Conservation (phyloP, 2,888 invertebrate species). For the Coenonympha arcania region DNA sequence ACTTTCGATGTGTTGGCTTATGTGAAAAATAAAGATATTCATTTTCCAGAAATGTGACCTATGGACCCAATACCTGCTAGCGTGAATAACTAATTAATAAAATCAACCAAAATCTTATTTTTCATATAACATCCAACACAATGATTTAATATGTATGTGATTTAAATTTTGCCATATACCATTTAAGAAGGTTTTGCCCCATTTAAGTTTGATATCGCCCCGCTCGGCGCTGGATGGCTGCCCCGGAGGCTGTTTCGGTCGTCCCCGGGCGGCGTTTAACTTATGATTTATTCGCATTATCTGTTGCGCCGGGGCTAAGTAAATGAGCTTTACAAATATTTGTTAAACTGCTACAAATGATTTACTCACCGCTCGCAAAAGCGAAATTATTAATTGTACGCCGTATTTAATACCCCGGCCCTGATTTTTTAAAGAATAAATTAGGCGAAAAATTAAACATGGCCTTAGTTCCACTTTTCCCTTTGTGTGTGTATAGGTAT, state of each 20-base stretch:
- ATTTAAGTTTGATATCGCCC: neutral
- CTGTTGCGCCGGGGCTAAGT: constrained; percentile 22
- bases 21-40: no score
- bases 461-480: neutral
- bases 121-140: no score
- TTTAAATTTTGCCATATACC: neutral
- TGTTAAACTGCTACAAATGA: constrained; percentile 7
- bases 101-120: no score
- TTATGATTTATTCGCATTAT: constrained; percentile 25
- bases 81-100: no score
- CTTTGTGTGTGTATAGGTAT: neutral
- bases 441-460: neutral
- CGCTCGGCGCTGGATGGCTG: neutral
- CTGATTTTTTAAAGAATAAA: neutral
- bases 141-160: neutral
- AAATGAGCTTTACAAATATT: constrained; percentile 21
- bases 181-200: no score
- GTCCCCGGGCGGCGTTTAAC: constrained; percentile 21
- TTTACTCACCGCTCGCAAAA: constrained; percentile 12
- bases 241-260: constrained; percentile 17
- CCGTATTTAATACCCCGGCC: neutral
- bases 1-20: no score
- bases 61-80: no score
- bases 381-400: neutral
- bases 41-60: no score